These are phyloP conservation scores for Callopanchax toddi DNA, from an alignment of 2,113 vertebrate species.

Conservation along the genomic window DNA sequence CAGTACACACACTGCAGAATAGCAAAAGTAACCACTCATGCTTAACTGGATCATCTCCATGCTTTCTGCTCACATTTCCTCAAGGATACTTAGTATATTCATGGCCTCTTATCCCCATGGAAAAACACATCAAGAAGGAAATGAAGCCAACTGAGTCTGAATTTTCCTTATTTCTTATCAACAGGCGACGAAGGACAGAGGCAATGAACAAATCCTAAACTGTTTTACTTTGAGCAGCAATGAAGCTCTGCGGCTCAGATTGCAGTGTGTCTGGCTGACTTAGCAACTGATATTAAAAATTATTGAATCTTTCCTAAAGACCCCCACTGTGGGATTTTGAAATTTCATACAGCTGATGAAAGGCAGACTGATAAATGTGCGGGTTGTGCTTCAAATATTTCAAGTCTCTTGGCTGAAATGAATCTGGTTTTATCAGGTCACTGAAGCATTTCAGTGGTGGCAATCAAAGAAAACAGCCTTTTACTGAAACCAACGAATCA, in stretches of 20 bases:
- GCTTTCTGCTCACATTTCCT: conserved; percentile 62
- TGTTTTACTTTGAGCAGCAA: conserved; percentile 31
- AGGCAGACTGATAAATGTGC: conserved; percentile 27
- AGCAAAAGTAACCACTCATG: conserved; percentile 41
- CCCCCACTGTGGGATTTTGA: conserved; percentile 42
- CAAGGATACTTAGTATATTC: conserved; percentile 49
- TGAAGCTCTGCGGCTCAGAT: conserved; percentile 33
- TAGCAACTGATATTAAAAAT: conserved; percentile 62
- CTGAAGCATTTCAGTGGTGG: conserved; percentile 44
- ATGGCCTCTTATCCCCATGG: conserved; percentile 53
- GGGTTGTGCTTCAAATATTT: conserved; percentile 41
- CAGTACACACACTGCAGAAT: conserved; percentile 5
- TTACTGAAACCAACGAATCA: conserved; percentile 53
- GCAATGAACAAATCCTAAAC: conserved; percentile 53
- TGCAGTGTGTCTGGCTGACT: conserved; percentile 48
- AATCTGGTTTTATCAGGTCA: conserved; percentile 57
- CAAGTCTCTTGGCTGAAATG: conserved; percentile 50
- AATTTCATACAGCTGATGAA: conserved; percentile 68
- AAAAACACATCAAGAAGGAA: conserved; percentile 60
- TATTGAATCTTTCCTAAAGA: conserved; percentile 59
- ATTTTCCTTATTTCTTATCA: conserved; percentile 55
- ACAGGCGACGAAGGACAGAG: conserved; percentile 41
- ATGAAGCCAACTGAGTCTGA: conserved; percentile 41
- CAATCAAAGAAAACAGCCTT: conserved; percentile 47
- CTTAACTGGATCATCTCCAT: conserved; percentile 48